Base-by-base conservation (phyloP, 2,113 vertebrate genomes). In the Clupea harengus region DNA sequence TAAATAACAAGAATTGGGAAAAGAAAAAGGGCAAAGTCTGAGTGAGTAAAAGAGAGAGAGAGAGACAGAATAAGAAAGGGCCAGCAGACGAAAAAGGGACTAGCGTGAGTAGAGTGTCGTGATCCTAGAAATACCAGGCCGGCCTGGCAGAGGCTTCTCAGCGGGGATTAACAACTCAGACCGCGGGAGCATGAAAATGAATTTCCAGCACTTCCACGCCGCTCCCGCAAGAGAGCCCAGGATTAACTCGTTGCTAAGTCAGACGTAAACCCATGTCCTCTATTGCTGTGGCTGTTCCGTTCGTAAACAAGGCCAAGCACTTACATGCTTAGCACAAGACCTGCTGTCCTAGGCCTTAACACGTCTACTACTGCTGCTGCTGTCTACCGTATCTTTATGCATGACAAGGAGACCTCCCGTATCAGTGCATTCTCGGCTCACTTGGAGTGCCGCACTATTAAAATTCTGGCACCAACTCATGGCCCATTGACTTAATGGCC, bases 401-500 rank as follows among this genome's bases (percentile, higher is more conserved):
- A 22, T 60, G n/a, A 28, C 1, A 25, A 28, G 49, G 45, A 82
- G 54, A 60, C 54, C 20, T 60, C 54, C 54, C 54, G 20, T 60
- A 60, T 60, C 54, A 60, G 54, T 60, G 18, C 54, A 1, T 60
- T 60, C 20, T 60, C 54, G 20, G 54, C 20, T 22, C 18, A 60
- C 54, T 85, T 49, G 39, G 85, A 72, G 44, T 72, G 78, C 81
- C 67, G 83, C 54, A 86, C 67, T 75, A 82, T 82, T 4, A 84
- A 86, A 90, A 85, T 57, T 72, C 82, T 87, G 82, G 81, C 83
- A 39, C 20, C n/a, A 44, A 81, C 85, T 81, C 81, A 85, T 50
- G 83, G 87, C 85, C 81, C 75, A 83, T 88, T 90, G 49, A 78
- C 28, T 81, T 82, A 82, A 86, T 81, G 86, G 86, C 17, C 20